These are phyloP conservation scores for Cecropterus lyciades DNA, from an alignment of 1,140 invertebrate genomes.

Conservation along the genomic window DNA sequence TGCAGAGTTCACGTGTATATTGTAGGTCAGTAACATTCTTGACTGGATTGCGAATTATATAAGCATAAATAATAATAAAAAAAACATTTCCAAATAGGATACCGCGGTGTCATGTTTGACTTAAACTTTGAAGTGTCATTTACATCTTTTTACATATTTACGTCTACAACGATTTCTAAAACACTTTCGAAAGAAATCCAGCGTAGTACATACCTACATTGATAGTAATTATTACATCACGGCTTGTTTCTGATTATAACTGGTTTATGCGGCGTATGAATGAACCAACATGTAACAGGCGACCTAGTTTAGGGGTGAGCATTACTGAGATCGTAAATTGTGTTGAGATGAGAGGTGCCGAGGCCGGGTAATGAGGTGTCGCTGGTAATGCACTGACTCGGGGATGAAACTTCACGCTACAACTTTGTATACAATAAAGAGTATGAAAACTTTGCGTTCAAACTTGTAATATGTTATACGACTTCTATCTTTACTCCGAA, in stretches of 20 bases:
- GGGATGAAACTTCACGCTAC: background rate
- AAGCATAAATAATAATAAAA: conserved; percentile 27
- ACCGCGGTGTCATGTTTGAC: conserved; percentile 34
- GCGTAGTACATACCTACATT: conserved; percentile 32
- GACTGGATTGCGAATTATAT: conserved; percentile 37
- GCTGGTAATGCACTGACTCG: conserved; percentile 1
- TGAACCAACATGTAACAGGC: conserved; percentile 44
- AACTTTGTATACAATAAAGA: background rate
- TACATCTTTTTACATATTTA: conserved; percentile 47
- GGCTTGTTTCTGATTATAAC: conserved; percentile 48
- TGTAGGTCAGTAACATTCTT: conserved; percentile 45
- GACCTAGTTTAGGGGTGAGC: conserved; percentile 40
- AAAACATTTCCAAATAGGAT: conserved; percentile 19
- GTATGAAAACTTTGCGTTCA: too few relatives aligned
- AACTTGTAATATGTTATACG: too few relatives aligned
- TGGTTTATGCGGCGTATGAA: conserved; percentile 52
- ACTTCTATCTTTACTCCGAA: too few relatives aligned
- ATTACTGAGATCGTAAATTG: conserved; percentile 18
- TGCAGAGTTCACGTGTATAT: conserved; percentile 3
- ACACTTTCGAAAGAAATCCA: conserved; percentile 47
- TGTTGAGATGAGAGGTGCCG: conserved; percentile 13
- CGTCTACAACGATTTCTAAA: conserved; percentile 46
- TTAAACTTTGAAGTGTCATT: conserved; percentile 43
- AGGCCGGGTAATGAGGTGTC: conserved; percentile 10
- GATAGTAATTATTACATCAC: conserved; percentile 47